Percentiles rank a stretch among this genome's conserved stretches.
Conservation (phyloP, 1,140 invertebrate species). For the Ceratoteleas bidentatus region DNA sequence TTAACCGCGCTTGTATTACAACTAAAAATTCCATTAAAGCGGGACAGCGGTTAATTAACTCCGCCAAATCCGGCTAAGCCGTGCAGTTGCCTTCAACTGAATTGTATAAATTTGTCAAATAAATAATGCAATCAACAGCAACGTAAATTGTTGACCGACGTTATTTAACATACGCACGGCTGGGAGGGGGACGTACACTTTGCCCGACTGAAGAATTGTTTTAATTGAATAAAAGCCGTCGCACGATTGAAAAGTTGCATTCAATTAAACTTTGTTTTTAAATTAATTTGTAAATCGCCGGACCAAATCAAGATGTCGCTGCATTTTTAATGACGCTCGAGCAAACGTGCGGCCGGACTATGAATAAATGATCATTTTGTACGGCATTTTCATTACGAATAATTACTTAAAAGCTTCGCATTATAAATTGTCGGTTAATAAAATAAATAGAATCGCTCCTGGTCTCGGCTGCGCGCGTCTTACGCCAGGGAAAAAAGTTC, state of each 20-base stretch:
- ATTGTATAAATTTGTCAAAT: constrained; percentile 59
- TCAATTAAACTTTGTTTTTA: constrained; percentile 56
- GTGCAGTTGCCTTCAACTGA: constrained; percentile 43
- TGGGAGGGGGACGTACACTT: no score
- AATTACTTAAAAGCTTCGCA: constrained; percentile 38
- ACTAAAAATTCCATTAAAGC: constrained; percentile 60
- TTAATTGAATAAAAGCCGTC: constrained; percentile 45
- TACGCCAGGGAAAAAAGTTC: neutral
- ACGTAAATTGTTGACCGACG: constrained; percentile 35
- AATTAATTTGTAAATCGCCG: constrained; percentile 53
- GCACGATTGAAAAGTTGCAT: constrained; percentile 44
- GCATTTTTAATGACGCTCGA: constrained; percentile 47
- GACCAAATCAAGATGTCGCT: constrained; percentile 55
- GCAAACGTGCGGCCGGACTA: constrained; percentile 26
- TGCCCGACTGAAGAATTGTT: constrained; percentile 28
- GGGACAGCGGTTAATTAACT: constrained; percentile 52
- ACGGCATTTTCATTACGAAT: constrained; percentile 33
- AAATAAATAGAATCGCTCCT: constrained; percentile 22
- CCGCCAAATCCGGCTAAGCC: constrained; percentile 28
- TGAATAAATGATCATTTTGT: constrained; percentile 52
- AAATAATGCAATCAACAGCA: constrained; percentile 52
- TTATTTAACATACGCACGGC: constrained; percentile 38
- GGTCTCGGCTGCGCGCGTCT: neutral
- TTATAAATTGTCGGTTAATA: constrained; percentile 33
- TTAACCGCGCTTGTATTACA: constrained; percentile 38